A percentile compares a stretch with the other conserved stretches of the same genome.
These are phyloP conservation scores for Mycteria americana DNA, from an alignment of 2,797 vertebrate species.

Conservation along the genomic window DNA sequence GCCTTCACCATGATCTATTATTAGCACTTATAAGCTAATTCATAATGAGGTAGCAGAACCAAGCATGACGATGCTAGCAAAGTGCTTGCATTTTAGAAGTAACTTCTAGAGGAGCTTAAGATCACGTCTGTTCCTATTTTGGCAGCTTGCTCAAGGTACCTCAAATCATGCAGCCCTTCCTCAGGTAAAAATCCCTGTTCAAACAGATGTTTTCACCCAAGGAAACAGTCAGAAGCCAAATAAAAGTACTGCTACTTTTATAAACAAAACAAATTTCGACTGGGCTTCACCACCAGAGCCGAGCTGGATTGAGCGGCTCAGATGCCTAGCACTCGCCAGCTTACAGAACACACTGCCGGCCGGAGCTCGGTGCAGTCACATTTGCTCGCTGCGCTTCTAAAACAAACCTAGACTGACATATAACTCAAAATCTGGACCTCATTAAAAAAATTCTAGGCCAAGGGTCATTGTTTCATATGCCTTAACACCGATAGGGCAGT, in stretches of 20 bases:
- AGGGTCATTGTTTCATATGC: not conserved
- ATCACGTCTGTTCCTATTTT: not conserved
- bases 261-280: not conserved
- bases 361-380: not conserved
- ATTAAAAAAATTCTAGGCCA: not conserved
- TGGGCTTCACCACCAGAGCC: not conserved
- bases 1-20: not conserved
- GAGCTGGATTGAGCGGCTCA: not conserved
- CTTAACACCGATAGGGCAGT: not conserved
- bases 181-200: not conserved
- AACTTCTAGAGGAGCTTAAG: not conserved
- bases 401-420: not conserved
- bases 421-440: not conserved
- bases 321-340: not conserved
- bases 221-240: not conserved
- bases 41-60: not conserved
- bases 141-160: not conserved
- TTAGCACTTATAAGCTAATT: not conserved
- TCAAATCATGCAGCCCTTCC: not conserved
- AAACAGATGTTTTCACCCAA: not conserved
- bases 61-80: not conserved
- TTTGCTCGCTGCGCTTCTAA: fast-evolving
- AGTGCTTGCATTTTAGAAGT: not conserved
- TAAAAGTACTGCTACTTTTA: not conserved
- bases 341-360: not conserved